Base-by-base conservation (phyloP, 2,888 invertebrate genomes). In the Polydrusus tereticollis region DNA sequence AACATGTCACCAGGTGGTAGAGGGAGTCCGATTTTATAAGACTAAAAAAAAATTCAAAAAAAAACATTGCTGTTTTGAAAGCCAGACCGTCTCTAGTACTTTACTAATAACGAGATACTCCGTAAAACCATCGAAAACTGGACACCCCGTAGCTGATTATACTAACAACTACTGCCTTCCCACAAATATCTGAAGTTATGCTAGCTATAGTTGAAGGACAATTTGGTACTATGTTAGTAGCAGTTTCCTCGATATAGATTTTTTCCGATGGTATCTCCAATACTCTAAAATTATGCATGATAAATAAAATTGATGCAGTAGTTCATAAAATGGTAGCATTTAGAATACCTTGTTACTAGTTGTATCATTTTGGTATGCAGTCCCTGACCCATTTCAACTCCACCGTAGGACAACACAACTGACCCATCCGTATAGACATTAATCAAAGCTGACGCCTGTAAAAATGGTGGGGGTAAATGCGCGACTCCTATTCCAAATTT, bases 301-400 rank as follows among this genome's bases (percentile, higher is more conserved):
- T n/a, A n/a, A n/a, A n/a, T n/a, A n/a, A n/a, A n/a, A n/a, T n/a
- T n/a, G n/a, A n/a, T n/a, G n/a, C n/a, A n/a, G n/a, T n/a, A n/a
- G n/a, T n/a, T n/a, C n/a, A n/a, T n/a, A n/a, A n/a, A n/a, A n/a
- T n/a, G n/a, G n/a, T n/a, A n/a, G n/a, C n/a, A n/a, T n/a, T n/a
- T n/a, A n/a, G n/a, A n/a, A n/a, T n/a, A n/a, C 45, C 45, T 45
- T 20, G 95, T 92, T 3, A 95, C 94, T 10, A 96, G 92, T 89
- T 98, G 97, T 63, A 95, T 92, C 93, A 97, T 96, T 88, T 98
- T 98, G 0, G 96, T 98, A 82, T 97, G 94, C 3, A 98, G 87
- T 0, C 98, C 98, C 86, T 98, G 98, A 0, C 98, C 98, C 93
- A 98, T 98, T 88, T 98, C 98, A 6, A 94, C 93, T 29, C 69